Conservation (phyloP, 1,140 invertebrate species). For the Drosophila melanica region DNA sequence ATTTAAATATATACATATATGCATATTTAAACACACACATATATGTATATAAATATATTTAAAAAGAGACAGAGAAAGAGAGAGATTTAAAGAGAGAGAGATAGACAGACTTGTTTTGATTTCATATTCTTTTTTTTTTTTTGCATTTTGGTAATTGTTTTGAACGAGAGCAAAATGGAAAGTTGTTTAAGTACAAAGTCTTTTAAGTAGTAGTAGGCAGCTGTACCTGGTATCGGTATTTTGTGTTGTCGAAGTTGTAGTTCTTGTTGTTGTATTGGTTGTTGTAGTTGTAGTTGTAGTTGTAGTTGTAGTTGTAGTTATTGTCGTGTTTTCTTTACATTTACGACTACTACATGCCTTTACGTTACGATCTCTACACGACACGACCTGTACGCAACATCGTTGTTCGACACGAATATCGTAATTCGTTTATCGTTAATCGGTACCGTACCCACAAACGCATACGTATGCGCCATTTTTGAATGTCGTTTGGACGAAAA, state of each 20-base stretch:
- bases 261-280: slow-evolving; percentile 56
- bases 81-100: slow-evolving; percentile 61
- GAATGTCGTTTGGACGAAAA: slow-evolving; percentile 13
- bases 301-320: slow-evolving; percentile 68
- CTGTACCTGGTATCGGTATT: slow-evolving; percentile 80
- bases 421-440: slow-evolving; percentile 14
- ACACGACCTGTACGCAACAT: slow-evolving; percentile 74
- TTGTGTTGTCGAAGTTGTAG: slow-evolving; percentile 76
- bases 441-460: slow-evolving; percentile 23
- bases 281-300: slow-evolving; percentile 39
- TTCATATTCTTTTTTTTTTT: slow-evolving; percentile 32
- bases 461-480: neutral
- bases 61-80: slow-evolving; percentile 56
- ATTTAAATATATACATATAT: neutral
- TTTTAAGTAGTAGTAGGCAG: slow-evolving; percentile 47
- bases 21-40: neutral
- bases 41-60: slow-evolving; percentile 13
- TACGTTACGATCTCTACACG: slow-evolving; percentile 75
- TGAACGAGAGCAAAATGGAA: slow-evolving; percentile 73
- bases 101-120: slow-evolving; percentile 54
- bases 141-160: slow-evolving; percentile 27
- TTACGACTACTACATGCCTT: slow-evolving; percentile 79
- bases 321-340: slow-evolving; percentile 78
- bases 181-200: slow-evolving; percentile 56
- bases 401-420: slow-evolving; percentile 37